Percentiles rank a stretch among this genome's conserved stretches.
Evolutionary conservation across 2,888 invertebrate species (phyloP).

Genomic region (Microplitis manilae): DNA sequence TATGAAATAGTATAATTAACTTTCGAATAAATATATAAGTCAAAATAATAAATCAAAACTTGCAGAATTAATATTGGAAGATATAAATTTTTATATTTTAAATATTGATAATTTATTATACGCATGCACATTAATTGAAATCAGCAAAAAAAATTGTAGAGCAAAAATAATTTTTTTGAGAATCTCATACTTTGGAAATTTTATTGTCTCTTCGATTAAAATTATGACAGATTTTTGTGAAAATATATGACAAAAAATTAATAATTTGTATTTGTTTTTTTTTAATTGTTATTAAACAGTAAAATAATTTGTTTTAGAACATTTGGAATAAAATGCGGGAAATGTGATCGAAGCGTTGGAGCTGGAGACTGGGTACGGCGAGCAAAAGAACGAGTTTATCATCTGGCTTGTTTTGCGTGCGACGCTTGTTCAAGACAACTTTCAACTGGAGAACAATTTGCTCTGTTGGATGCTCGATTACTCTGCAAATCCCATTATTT

Average conservation of each 20-base stretch:
- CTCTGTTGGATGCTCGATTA: constrained; percentile 91
- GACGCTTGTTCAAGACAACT: constrained; percentile 95
- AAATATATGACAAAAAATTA: no score
- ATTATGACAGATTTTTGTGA: no score
- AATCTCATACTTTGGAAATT: no score
- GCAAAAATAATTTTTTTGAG: no score
- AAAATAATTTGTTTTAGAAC: constrained; percentile 78
- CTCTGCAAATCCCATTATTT: constrained; percentile 98
- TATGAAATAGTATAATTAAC: constrained; percentile 29
- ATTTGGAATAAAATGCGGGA: constrained; percentile 96
- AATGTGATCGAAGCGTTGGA: constrained; percentile 93
- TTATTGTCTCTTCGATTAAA: no score
- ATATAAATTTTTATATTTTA: background rate
- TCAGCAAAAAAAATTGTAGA: no score
- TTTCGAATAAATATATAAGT: constrained; percentile 13
- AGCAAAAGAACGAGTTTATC: constrained; percentile 95
- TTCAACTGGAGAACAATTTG: constrained; percentile 97
- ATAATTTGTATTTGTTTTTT: constrained; percentile 22
- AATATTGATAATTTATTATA: no score
- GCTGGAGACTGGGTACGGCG: constrained; percentile 98
- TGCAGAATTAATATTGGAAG: background rate
- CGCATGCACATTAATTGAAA: no score
- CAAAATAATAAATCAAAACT: constrained; percentile 28
- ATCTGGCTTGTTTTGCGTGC: constrained; percentile 98
- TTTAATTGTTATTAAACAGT: constrained; percentile 16